Conservation (phyloP, 2,113 vertebrate genomes). For the Heterochromis multidens region DNA sequence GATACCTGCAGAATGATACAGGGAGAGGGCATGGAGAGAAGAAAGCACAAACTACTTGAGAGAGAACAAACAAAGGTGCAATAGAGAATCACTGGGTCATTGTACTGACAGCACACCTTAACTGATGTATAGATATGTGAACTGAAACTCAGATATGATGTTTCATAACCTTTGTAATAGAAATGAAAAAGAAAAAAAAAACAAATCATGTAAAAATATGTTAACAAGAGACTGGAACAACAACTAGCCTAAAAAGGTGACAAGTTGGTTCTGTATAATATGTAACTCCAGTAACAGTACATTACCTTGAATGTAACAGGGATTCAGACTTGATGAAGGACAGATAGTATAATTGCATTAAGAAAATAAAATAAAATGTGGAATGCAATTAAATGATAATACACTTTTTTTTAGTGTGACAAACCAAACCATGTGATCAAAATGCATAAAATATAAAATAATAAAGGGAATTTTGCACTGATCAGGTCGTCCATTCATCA, state of each 20-base stretch:
- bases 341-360: background rate
- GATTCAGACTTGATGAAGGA: background rate
- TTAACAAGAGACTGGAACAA: background rate
- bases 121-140: background rate
- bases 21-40: background rate
- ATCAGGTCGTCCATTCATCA: slow-evolving; percentile 21
- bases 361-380: background rate
- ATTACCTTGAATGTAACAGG: background rate
- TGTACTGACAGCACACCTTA: background rate
- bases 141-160: background rate
- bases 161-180: background rate
- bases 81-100: background rate
- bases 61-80: background rate
- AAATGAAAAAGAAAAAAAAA: background rate
- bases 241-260: background rate
- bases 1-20: background rate
- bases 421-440: background rate
- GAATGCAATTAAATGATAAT: background rate
- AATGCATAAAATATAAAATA: background rate
- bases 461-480: background rate
- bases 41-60: background rate
- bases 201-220: background rate
- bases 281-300: background rate
- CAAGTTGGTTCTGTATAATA: background rate
- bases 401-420: background rate